Percentiles rank a stretch among this genome's conserved stretches.
These are phyloP conservation scores for Paradoxurus hermaphroditus DNA, from an alignment of 2,113 vertebrate species.

Conservation along the genomic window DNA sequence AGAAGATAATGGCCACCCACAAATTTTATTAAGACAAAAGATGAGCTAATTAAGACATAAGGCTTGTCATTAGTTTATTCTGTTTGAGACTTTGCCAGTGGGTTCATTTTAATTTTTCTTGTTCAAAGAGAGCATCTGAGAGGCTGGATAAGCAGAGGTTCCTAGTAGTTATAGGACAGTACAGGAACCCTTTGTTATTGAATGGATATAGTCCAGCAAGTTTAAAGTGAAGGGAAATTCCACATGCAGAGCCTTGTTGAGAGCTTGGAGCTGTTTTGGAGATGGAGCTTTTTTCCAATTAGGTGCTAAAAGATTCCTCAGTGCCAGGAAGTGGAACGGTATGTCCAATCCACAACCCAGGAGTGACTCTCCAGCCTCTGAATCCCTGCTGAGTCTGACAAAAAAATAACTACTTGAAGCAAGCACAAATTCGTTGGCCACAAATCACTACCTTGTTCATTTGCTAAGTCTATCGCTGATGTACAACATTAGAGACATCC, in stretches of 20 bases:
- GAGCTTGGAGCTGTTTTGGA: neutral
- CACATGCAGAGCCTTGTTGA: neutral
- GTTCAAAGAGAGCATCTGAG: neutral
- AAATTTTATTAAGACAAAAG: constrained; percentile 1
- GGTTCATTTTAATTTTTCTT: constrained; percentile 32
- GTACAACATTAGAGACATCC: neutral
- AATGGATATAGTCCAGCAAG: neutral
- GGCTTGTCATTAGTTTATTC: constrained; percentile 1
- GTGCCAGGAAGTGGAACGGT: neutral
- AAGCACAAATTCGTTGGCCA: constrained; percentile 6
- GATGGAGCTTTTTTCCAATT: neutral
- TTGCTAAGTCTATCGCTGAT: neutral
- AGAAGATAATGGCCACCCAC: neutral
- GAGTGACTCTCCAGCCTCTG: neutral
- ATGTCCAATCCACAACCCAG: neutral
- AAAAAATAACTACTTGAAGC: constrained; percentile 11
- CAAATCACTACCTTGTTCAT: neutral
- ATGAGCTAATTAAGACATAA: constrained; percentile 22
- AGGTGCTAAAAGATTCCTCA: neutral
- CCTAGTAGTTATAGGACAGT: neutral
- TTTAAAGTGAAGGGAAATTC: neutral
- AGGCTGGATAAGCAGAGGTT: neutral
- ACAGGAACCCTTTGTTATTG: neutral
- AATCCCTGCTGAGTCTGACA: neutral
- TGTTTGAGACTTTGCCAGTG: constrained; percentile 16